phyloP scores from a whole-genome alignment of 2,797 vertebrate genomes.

The Rhinophrynus dorsalis region DNA sequence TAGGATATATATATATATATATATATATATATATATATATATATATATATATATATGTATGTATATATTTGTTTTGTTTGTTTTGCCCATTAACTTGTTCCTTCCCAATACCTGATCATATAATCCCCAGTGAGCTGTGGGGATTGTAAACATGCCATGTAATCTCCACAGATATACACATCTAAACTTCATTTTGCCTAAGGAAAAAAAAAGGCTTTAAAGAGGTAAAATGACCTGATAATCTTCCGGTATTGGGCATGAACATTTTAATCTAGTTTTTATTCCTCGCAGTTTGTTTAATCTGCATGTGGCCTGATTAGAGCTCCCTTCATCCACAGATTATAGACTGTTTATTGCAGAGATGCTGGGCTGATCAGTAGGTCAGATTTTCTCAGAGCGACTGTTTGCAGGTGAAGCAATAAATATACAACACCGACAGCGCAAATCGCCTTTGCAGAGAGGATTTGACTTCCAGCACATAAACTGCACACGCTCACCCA shows the following conservation, averaged over 20 bases:
- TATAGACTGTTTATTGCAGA: constrained; percentile 84
- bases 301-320: constrained; percentile 95
- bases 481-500: constrained; percentile 74
- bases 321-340: constrained; percentile 83
- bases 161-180: constrained; percentile 72
- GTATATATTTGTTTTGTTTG: too few relatives aligned
- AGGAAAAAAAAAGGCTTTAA: constrained; percentile 87
- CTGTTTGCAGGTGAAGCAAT: constrained; percentile 79
- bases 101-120: constrained; percentile 68
- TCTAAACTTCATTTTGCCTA: constrained; percentile 75
- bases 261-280: constrained; percentile 85
- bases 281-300: constrained; percentile 86
- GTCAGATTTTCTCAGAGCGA: constrained; percentile 71
- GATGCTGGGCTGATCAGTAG: constrained; percentile 69
- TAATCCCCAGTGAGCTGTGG: constrained; percentile 68
- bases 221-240: constrained; percentile 79
- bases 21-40: too few relatives aligned
- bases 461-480: constrained; percentile 77
- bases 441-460: constrained; percentile 74
- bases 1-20: too few relatives aligned
- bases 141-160: constrained; percentile 67
- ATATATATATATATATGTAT: too few relatives aligned
- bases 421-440: constrained; percentile 67
- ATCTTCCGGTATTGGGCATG: constrained; percentile 79
- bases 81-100: too few relatives aligned